Percentiles rank a stretch among this genome's conserved stretches.
Conservation (phyloP, 2,888 invertebrate species). For the Drosophila melanocephala region DNA sequence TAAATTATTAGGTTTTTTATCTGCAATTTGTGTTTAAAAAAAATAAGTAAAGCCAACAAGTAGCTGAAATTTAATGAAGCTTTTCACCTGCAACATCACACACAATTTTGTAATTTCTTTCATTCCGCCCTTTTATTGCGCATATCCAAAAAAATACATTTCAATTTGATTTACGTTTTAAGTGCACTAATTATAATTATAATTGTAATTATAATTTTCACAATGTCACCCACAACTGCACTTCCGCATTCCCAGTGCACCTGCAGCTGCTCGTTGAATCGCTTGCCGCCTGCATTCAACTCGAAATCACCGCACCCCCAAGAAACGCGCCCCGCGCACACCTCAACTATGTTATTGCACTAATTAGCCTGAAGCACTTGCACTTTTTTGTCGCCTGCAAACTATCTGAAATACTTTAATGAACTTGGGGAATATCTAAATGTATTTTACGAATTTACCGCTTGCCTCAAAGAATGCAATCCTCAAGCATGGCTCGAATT, state of each 20-base stretch:
- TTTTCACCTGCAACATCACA: conserved; percentile 67
- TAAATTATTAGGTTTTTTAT: conserved; percentile 48
- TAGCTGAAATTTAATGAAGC: conserved; percentile 54
- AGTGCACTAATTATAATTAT: conserved; percentile 69
- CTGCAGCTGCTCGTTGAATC: conserved; percentile 13
- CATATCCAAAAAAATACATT: conserved; percentile 11
- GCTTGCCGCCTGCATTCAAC: conserved; percentile 15
- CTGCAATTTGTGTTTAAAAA: conserved; percentile 42
- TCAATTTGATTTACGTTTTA: conserved; percentile 52
- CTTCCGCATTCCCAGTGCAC: conserved; percentile 4
- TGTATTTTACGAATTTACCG: conserved; percentile 32
- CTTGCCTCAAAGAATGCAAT: conserved; percentile 26
- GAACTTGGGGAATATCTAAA: conserved; percentile 31
- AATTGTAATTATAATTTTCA: conserved; percentile 57
- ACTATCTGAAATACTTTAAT: conserved; percentile 22
- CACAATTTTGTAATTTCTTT: conserved; percentile 38
- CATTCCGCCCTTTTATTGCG: conserved; percentile 22
- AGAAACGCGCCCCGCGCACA: conserved; percentile 4
- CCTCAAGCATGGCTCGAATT: conserved; percentile 38
- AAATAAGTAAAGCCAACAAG: conserved; percentile 10
- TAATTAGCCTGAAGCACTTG: conserved; percentile 41
- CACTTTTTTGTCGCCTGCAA: conserved; percentile 30
- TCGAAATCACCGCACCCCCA: not conserved
- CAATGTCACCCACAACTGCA: conserved; percentile 38
- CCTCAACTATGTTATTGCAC: conserved; percentile 40